phyloP scores from a whole-genome alignment of 2,797 vertebrate species.

The Ctenochaetus hawaiiensis region DNA sequence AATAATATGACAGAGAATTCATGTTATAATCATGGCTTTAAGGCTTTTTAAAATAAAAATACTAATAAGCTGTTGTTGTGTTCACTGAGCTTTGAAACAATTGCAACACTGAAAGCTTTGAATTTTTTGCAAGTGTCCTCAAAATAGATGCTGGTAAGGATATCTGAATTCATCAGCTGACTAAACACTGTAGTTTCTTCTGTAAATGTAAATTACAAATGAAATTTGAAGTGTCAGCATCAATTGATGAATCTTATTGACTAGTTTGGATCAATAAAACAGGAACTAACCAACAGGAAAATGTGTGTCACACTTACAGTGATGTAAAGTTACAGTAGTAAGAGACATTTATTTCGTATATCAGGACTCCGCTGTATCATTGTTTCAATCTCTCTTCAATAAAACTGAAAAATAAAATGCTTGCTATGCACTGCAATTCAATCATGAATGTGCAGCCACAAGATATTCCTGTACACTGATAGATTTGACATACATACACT shows the following conservation, averaged over 20 bases:
- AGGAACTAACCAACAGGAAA: not conserved
- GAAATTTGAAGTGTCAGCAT: slow-evolving; percentile 7
- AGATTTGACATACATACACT: slow-evolving; percentile 41
- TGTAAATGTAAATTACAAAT: slow-evolving; percentile 20
- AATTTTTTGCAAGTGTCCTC: slow-evolving; percentile 17
- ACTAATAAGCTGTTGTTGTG: not conserved
- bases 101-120: not conserved
- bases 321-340: not conserved
- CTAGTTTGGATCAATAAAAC: not conserved
- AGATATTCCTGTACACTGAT: slow-evolving; percentile 52
- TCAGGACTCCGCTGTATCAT: slow-evolving; percentile 9
- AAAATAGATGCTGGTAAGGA: not conserved
- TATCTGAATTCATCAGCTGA: slow-evolving; percentile 18
- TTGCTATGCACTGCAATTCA: slow-evolving; percentile 39
- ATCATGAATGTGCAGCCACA: slow-evolving; percentile 46
- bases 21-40: no score
- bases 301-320: not conserved
- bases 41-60: no score
- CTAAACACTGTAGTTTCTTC: slow-evolving; percentile 14
- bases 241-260: not conserved
- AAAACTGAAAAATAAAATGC: slow-evolving; percentile 28
- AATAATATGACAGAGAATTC: not conserved
- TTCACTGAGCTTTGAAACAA: not conserved
- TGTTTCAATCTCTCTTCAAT: slow-evolving; percentile 29
- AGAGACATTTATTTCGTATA: slow-evolving; percentile 25